Conservation (phyloP, 2,888 invertebrate species). For the Diabrotica balteata region DNA sequence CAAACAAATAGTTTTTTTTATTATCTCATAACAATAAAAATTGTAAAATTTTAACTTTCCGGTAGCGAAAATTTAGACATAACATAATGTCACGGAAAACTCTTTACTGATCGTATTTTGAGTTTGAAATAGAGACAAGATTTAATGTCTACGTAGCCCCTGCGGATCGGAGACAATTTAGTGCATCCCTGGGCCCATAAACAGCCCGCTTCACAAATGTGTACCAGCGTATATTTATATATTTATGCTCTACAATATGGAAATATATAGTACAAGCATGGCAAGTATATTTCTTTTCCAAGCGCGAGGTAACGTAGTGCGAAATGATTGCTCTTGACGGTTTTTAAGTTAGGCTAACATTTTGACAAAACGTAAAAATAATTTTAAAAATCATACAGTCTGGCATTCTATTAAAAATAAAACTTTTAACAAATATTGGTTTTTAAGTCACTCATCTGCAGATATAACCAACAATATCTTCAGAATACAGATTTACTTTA, state of each 20-base stretch:
- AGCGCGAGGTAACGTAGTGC: no score
- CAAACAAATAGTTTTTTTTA: no score
- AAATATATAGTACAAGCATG: conserved; percentile 56
- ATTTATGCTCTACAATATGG: conserved; percentile 59
- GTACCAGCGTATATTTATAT: conserved; percentile 57
- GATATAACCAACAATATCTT: no score
- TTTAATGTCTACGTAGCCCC: conserved; percentile 46
- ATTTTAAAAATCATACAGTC: no score
- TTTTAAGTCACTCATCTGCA: no score
- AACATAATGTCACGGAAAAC: conserved; percentile 29
- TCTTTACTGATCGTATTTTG: conserved; percentile 49
- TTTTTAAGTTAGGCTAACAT: no score
- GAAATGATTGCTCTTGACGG: no score
- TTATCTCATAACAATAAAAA: no score
- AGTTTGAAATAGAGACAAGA: conserved; percentile 52
- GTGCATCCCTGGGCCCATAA: conserved; percentile 56
- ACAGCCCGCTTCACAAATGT: conserved; percentile 56
- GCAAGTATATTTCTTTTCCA: conserved; percentile 47
- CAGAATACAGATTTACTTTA: no score
- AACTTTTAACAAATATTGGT: no score
- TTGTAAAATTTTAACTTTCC: conserved; percentile 15
- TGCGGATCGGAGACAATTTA: conserved; percentile 53
- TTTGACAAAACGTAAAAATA: no score
- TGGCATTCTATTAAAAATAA: no score
- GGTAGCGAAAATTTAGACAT: conserved; percentile 3